Percentiles rank a stretch among this genome's conserved stretches.
Evolutionary conservation across 1,140 invertebrate species (phyloP).

Genomic region (Eulimnadia texana): DNA sequence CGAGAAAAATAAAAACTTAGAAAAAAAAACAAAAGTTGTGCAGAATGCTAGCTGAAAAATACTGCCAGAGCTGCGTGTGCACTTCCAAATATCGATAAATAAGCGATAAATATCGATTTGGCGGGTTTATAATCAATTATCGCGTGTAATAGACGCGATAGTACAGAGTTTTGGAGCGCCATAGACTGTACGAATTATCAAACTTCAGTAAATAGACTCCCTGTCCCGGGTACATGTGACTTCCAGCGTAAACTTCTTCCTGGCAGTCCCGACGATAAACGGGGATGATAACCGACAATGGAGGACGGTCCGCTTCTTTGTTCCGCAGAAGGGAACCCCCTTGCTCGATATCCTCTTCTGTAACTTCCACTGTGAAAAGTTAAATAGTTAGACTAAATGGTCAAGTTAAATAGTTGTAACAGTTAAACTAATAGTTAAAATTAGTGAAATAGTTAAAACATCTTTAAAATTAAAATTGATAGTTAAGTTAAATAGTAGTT

Average conservation of each 20-base stretch:
- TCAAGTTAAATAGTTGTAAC: not conserved
- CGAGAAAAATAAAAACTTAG: not conserved
- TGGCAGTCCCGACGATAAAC: conserved; percentile 92
- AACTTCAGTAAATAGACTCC: conserved; percentile 98
- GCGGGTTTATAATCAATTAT: conserved; percentile 4
- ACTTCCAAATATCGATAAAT: no score
- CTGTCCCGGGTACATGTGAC: conserved; percentile 88
- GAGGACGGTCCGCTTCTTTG: conserved; percentile 34
- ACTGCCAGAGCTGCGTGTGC: no score
- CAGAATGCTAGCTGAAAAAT: not conserved
- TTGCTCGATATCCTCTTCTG: conserved; percentile 10
- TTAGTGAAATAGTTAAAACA: no score
- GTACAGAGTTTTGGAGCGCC: conserved; percentile 97
- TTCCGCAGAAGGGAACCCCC: not conserved
- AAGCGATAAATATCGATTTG: no score
- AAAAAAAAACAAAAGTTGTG: conserved; percentile 4
- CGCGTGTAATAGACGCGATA: conserved; percentile 95
- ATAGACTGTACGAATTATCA: conserved; percentile 97
- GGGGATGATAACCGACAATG: conserved; percentile 66
- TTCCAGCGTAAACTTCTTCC: conserved; percentile 91
- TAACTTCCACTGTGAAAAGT: not conserved
- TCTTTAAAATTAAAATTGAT: no score
- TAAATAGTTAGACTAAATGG: not conserved
- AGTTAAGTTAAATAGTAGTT: no score
- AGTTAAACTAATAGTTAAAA: no score